Evolutionary conservation across 2,113 vertebrate genomes (phyloP).

Genomic region (Triplophysa tibetana): DNA sequence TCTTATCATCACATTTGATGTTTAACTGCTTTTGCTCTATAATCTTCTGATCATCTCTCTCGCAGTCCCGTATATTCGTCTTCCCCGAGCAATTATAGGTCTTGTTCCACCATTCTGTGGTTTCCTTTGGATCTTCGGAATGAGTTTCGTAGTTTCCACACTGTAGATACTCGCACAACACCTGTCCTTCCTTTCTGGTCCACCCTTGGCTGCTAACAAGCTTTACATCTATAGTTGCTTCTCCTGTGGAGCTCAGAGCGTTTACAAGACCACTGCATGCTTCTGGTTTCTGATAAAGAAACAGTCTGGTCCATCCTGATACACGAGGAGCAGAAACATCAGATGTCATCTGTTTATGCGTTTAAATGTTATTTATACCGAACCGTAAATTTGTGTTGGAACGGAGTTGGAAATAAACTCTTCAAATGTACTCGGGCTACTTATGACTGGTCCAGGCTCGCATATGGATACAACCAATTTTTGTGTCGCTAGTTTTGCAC

Average conservation of each 20-base stretch:
- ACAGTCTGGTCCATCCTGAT: conserved; percentile 53
- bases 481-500: too few relatives aligned
- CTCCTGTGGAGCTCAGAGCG: not conserved
- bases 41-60: fast-evolving
- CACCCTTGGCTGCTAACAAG: conserved; percentile 34
- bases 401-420: too few relatives aligned
- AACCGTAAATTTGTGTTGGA: too few relatives aligned
- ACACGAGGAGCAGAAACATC: not conserved
- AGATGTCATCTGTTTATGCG: not conserved
- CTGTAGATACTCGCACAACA: conserved; percentile 56
- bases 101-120: not conserved
- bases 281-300: fast-evolving
- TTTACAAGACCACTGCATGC: conserved; percentile 58
- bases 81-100: conserved; percentile 48
- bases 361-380: too few relatives aligned
- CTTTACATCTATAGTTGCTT: fast-evolving
- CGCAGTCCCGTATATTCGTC: conserved; percentile 62
- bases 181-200: fast-evolving
- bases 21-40: not conserved
- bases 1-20: conserved; percentile 60
- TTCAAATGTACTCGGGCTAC: too few relatives aligned
- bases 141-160: conserved; percentile 26
- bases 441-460: too few relatives aligned
- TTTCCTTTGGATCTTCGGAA: fast-evolving
- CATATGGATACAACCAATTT: too few relatives aligned